Base-by-base conservation (phyloP, 2,888 invertebrate genomes). In the Rhyacophila evoluta region DNA sequence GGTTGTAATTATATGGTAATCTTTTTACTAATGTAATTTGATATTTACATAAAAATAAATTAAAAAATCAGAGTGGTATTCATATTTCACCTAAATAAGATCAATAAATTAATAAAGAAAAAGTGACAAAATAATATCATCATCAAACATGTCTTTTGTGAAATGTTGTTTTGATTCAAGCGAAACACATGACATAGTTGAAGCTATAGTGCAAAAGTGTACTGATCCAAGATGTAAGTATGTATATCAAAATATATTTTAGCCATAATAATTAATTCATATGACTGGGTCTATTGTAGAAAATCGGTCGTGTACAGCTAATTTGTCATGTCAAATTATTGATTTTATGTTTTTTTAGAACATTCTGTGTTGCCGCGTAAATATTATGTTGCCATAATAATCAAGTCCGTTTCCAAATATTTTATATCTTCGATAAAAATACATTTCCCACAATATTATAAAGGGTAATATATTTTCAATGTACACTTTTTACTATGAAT, bases 151-250 rank as follows among this genome's bases (percentile, higher is more conserved):
- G 94, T 92, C 93, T 83, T 90, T 93, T 82, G 91, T 95, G 82
- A 94, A 93, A 86, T 95, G 95, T 87, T 95, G 95, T 88, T 95
- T 95, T 86, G 95, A 95, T 85, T 90, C 92, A 74, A 91, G 91
- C 15, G 95, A 95, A 85, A 89, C 94, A 38, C 92, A 93, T 12
- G 95, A 95, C 86, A 92, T 95, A 85, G 87, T 95, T 82, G 95
- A 95, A 84, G 91, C 93, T 19, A 92, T 95, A 84, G 90, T 93
- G 55, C 93, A 94, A 87, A 95, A 95, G 89, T 95, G 95, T 86
- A 94, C 95, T 69, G 94, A 95, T 87, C 93, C 95, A 78, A 92
- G 94, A 85, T 95, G 95, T 95, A 90, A 95, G 95, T 95, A 88
- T 79, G 25, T 5, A 12, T 70, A 27, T n/a, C 0, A 1, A 1